Base-by-base conservation (phyloP, 2,888 invertebrate genomes). In the Branchellion lobata region DNA sequence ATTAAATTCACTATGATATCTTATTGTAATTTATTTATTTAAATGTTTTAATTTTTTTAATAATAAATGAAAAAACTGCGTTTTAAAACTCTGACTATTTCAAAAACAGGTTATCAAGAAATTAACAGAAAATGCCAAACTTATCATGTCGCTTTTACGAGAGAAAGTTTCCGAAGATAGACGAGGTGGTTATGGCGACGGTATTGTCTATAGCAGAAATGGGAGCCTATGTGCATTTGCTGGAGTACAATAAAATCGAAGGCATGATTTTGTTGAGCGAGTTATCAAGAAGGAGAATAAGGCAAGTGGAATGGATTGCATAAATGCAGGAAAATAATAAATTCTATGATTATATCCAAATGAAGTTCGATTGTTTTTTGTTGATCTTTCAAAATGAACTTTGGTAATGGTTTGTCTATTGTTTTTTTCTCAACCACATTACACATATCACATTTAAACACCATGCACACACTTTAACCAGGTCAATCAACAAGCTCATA, bases 101-200 rank as follows among this genome's bases (percentile, higher is more conserved):
- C n/a, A n/a, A n/a, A n/a, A n/a, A n/a, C n/a, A n/a, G n/a, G n/a
- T n/a, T n/a, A n/a, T n/a, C n/a, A n/a, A n/a, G n/a, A n/a, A n/a
- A n/a, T n/a, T n/a, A 21, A n/a, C 65, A 71, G 8, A 78, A 78
- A 73, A 80, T 80, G 80, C 80, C 80, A 86, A 85, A 85, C 79
- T 80, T 87, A 34, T 83, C 85, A n/a, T 87, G 87, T 84, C 73
- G 83, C 27, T 83, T 83, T 79, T 83, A 83, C 61, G 83, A 83
- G 78, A 82, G 83, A 79, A 73, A 79, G 34, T 83, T 82, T 75
- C 83, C 83, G 0, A 83, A 83, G 69, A 81, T 97, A 81, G 99
- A 99, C 85, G 99, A 99, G 92, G 97, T 99, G 74, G 99, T 99
- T 72, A 96, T 98, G 96, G 98, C 97, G 34, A 99, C 96, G 87